These are phyloP conservation scores for Colinus virginianus DNA, from an alignment of 2,113 vertebrate species.

Conservation along the genomic window DNA sequence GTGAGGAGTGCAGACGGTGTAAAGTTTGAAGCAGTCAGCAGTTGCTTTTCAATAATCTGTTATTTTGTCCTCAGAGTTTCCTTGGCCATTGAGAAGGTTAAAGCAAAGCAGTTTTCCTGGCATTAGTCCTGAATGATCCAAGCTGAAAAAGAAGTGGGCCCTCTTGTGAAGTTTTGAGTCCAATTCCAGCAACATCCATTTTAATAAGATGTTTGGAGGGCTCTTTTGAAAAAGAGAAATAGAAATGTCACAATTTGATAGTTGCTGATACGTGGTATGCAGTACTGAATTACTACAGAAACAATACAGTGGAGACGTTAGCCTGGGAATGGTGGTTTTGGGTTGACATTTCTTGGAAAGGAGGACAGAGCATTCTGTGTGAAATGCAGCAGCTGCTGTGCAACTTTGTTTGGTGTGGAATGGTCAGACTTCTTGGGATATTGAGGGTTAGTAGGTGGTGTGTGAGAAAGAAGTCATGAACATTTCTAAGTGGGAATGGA, in stretches of 20 bases:
- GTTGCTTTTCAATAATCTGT: neutral
- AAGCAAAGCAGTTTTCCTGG: neutral
- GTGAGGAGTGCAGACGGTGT: neutral
- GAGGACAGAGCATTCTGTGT: neutral
- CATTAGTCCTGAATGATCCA: neutral
- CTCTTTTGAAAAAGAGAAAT: neutral
- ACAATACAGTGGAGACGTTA: neutral
- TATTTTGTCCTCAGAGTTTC: neutral
- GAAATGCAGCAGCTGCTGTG: conserved; percentile 39
- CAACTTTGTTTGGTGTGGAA: neutral
- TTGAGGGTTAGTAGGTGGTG: neutral
- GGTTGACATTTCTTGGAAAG: neutral
- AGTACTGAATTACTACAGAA: conserved; percentile 10
- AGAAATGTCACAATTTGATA: neutral
- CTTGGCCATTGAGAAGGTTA: neutral
- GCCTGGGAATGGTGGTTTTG: neutral
- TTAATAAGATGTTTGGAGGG: neutral
- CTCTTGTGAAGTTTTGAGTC: neutral
- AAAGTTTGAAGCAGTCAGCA: neutral
- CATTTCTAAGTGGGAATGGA: neutral
- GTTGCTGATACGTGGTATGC: neutral
- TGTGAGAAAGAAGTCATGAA: neutral
- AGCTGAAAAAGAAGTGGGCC: neutral
- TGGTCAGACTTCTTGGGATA: neutral
- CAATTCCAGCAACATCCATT: neutral